These are phyloP conservation scores for Ochropacha duplaris DNA, from an alignment of 2,888 invertebrate species.

Conservation along the genomic window DNA sequence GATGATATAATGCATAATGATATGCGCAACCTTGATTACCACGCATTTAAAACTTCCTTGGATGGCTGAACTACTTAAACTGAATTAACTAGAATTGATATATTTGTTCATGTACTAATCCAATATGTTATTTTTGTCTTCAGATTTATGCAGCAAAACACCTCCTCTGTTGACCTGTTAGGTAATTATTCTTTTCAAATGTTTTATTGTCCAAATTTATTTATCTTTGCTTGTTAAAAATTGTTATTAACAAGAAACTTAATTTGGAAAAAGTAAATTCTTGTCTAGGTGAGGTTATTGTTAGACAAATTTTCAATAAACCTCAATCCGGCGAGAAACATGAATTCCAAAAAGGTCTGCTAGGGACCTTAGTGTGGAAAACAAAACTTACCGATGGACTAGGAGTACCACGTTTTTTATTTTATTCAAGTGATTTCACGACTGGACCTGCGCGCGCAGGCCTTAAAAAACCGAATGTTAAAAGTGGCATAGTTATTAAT, in stretches of 20 bases:
- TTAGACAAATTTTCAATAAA: slow-evolving; percentile 57
- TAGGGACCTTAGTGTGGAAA: no score
- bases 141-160: neutral
- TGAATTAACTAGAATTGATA: rapidly evolving
- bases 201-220: neutral
- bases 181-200: neutral
- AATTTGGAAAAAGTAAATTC: slow-evolving; percentile 64
- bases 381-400: no score
- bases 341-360: neutral
- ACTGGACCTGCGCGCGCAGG: no score
- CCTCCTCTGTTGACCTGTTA: neutral
- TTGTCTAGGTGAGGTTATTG: slow-evolving; percentile 80
- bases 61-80: slow-evolving; percentile 67
- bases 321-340: slow-evolving; percentile 81
- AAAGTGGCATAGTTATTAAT: no score
- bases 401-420: no score
- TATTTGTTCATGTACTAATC: neutral
- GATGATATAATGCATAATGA: slow-evolving; percentile 80
- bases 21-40: slow-evolving; percentile 81
- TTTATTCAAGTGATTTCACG: no score
- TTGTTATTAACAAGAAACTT: slow-evolving; percentile 49
- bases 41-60: slow-evolving; percentile 82
- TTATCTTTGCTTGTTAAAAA: slow-evolving; percentile 8
- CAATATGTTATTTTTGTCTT: neutral
- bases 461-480: no score